These are phyloP conservation scores for Rhipidura dahli DNA, from an alignment of 2,113 vertebrate species.

Conservation along the genomic window DNA sequence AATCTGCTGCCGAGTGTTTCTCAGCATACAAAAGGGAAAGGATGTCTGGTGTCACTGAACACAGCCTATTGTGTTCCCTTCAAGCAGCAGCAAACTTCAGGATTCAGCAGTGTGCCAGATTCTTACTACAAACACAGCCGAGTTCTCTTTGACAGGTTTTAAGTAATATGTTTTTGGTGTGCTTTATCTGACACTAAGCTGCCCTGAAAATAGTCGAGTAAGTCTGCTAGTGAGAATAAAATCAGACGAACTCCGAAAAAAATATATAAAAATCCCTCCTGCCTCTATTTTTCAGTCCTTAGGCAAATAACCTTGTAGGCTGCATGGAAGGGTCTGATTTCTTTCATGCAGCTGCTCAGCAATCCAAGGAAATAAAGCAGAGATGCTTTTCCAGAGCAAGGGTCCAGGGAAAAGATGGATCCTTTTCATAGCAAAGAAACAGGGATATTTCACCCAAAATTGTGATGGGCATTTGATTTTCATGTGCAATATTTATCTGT, in stretches of 20 bases:
- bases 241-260: conserved; percentile 25
- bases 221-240: conserved; percentile 25
- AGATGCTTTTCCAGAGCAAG: background rate
- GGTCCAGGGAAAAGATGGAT: background rate
- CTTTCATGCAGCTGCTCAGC: background rate
- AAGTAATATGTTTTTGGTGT: conserved; percentile 44
- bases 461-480: background rate
- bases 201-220: conserved; percentile 47
- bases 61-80: background rate
- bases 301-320: conserved; percentile 49
- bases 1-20: conserved; percentile 20
- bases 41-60: background rate
- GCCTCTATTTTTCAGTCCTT: conserved; percentile 19
- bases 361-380: background rate
- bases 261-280: background rate
- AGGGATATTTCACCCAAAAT: background rate
- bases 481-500: background rate
- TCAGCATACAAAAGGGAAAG: background rate
- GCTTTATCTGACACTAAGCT: conserved; percentile 61
- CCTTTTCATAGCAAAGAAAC: background rate
- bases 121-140: background rate
- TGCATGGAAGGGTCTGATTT: background rate
- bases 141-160: conserved; percentile 37
- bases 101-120: conserved; percentile 24
- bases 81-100: conserved; percentile 20